Percentiles rank a stretch among this genome's conserved stretches.
These are phyloP conservation scores for Temnothorax nylanderi DNA, from an alignment of 1,140 invertebrate genomes.

Conservation along the genomic window DNA sequence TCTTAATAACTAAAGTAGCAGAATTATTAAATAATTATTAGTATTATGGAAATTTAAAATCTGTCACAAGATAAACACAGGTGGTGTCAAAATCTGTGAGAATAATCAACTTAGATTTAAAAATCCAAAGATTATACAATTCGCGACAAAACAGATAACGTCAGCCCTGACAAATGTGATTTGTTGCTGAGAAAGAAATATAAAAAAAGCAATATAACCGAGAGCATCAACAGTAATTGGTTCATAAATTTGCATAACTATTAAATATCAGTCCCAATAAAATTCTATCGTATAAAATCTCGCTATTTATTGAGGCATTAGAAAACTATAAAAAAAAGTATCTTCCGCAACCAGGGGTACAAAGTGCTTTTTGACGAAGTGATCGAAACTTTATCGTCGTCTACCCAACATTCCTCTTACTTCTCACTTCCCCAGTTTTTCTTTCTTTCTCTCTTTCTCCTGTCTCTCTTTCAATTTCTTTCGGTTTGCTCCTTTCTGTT, in stretches of 20 bases:
- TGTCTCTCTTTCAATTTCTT: neutral
- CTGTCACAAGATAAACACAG: neutral
- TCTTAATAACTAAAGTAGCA: neutral
- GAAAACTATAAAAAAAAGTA: slow-evolving; percentile 12
- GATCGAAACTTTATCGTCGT: slow-evolving; percentile 11
- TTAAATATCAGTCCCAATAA: neutral
- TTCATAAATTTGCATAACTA: slow-evolving; percentile 34
- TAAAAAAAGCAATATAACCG: slow-evolving; percentile 6
- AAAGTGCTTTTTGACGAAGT: slow-evolving; percentile 49
- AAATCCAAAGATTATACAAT: slow-evolving; percentile 7
- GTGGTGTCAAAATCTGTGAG: neutral
- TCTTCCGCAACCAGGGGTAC: neutral
- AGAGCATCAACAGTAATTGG: neutral
- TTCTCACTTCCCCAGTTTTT: neutral
- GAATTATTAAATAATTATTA: neutral
- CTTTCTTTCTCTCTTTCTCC: neutral
- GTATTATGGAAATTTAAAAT: slow-evolving; percentile 1
- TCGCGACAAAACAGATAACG: neutral
- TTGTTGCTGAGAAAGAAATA: neutral
- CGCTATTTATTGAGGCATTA: neutral
- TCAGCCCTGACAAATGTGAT: neutral
- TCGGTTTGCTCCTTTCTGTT: neutral
- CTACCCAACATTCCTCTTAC: slow-evolving; percentile 30
- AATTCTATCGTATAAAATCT: slow-evolving; percentile 14
- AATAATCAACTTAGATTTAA: neutral